phyloP scores from a whole-genome alignment of 2,113 vertebrate genomes.

The Taurulus bubalis region DNA sequence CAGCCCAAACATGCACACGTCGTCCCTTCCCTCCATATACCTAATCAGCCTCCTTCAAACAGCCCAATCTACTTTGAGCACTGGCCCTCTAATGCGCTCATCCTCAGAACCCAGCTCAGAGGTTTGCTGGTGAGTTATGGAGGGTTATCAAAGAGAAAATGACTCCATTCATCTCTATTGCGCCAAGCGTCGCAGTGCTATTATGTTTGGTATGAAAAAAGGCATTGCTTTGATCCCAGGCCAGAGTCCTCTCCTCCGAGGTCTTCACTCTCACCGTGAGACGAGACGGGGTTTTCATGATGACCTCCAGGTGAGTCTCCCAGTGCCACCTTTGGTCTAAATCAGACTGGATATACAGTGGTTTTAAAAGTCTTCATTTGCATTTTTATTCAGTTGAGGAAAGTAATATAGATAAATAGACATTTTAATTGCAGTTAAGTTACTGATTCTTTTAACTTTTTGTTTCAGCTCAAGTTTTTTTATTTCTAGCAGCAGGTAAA shows the following conservation, averaged over 20 bases:
- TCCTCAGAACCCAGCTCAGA: slow-evolving; percentile 31
- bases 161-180: slow-evolving; percentile 48
- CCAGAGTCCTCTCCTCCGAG: background rate
- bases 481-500: background rate
- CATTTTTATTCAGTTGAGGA: background rate
- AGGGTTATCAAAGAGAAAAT: slow-evolving; percentile 49
- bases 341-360: background rate
- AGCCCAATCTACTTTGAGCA: background rate
- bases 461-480: too few relatives aligned
- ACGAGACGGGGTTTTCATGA: background rate
- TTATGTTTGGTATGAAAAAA: background rate
- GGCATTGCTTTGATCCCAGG: slow-evolving; percentile 11
- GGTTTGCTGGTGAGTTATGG: slow-evolving; percentile 35
- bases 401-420: too few relatives aligned
- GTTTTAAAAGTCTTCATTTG: background rate
- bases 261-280: background rate
- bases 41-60: slow-evolving; percentile 30
- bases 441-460: background rate
- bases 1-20: background rate
- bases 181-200: background rate
- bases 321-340: background rate
- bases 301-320: slow-evolving; percentile 13
- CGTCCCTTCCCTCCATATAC: background rate
- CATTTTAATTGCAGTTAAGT: background rate
- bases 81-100: slow-evolving; percentile 2